phyloP scores from a whole-genome alignment of 2,888 invertebrate species.

The Calameuta filiformis region DNA sequence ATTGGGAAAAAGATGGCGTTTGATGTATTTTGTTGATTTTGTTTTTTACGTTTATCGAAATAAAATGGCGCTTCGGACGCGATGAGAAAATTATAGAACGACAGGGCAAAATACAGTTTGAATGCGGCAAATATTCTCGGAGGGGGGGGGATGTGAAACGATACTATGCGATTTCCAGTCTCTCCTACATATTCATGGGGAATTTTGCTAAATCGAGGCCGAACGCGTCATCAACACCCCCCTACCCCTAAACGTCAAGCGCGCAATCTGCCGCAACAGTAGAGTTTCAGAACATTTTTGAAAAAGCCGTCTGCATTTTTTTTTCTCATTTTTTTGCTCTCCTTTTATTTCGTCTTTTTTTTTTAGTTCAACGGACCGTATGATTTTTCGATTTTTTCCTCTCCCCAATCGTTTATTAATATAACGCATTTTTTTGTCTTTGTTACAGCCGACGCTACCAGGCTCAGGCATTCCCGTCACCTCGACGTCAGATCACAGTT shows the following conservation, averaged over 20 bases:
- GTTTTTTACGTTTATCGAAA: constrained; percentile 9
- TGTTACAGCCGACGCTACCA: constrained; percentile 55
- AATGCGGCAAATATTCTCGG: no score
- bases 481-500: constrained; percentile 50
- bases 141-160: no score
- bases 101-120: background rate
- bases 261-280: no score
- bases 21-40: constrained; percentile 2
- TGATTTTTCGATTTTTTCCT: background rate
- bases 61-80: constrained; percentile 20
- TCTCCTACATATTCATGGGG: no score
- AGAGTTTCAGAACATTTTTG: no score
- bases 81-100: constrained; percentile 34
- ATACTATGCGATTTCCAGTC: no score
- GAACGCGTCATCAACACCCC: no score
- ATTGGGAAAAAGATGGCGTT: no score
- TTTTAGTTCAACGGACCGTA: background rate
- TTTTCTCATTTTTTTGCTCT: background rate
- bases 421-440: constrained; percentile 18
- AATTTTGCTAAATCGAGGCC: no score
- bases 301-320: background rate
- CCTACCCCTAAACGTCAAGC: no score
- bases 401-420: background rate
- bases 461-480: constrained; percentile 63
- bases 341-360: background rate